phyloP scores from a whole-genome alignment of 2,113 vertebrate species.

The Hystrix cristata region DNA sequence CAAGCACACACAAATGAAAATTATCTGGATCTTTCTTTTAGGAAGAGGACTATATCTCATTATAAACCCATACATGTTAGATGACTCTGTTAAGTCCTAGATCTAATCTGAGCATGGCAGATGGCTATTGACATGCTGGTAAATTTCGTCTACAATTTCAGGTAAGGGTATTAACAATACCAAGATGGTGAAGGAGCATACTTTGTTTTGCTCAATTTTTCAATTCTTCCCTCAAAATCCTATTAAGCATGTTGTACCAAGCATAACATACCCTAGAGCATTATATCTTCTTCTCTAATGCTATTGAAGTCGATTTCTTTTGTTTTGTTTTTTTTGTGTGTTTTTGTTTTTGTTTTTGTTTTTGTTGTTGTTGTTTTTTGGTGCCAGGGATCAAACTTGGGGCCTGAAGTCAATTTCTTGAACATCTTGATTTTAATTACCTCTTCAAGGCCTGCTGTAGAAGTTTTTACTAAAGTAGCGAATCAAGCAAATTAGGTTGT shows the following conservation, averaged over 20 bases:
- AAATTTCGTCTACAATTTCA: background rate
- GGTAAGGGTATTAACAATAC: background rate
- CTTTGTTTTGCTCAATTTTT: background rate
- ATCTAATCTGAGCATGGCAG: background rate
- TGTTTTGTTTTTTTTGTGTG: too few relatives aligned
- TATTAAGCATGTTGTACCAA: constrained; percentile 38
- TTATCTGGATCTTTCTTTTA: background rate
- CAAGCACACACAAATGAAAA: background rate
- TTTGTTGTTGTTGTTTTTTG: too few relatives aligned
- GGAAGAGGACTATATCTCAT: background rate
- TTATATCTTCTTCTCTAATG: constrained; percentile 48
- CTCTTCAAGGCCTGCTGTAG: constrained; percentile 40
- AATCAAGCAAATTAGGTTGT: constrained; percentile 33
- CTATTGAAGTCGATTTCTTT: constrained; percentile 64
- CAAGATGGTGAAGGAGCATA: background rate
- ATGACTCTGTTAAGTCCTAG: background rate
- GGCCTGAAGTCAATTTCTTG: constrained; percentile 61
- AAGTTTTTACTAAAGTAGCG: constrained; percentile 33
- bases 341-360: too few relatives aligned
- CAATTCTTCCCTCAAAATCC: constrained; percentile 53
- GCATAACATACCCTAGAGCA: background rate
- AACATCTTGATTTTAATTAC: constrained; percentile 75
- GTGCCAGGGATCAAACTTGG: too few relatives aligned
- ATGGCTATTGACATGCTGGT: background rate
- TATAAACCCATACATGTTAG: background rate